Conservation (phyloP, 2,888 invertebrate species). For the Cosmorhoe ocellata region DNA sequence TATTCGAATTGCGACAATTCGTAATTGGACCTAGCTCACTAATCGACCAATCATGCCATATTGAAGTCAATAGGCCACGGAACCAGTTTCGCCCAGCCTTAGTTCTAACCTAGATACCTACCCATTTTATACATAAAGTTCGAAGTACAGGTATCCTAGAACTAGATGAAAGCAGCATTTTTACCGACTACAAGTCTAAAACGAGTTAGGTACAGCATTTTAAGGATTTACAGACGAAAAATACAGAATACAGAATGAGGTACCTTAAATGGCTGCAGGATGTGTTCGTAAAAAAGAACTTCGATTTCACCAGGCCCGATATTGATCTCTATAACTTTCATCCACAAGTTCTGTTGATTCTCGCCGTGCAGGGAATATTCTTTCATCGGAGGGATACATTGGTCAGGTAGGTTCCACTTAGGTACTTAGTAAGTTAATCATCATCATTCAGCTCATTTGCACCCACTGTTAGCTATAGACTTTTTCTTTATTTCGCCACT, state of each 20-base stretch:
- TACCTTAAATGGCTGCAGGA: slow-evolving; percentile 30
- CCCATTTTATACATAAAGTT: background rate
- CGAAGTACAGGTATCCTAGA: too few species aligned
- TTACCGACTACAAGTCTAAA: too few species aligned
- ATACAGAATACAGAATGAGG: slow-evolving; percentile 6
- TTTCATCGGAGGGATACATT: slow-evolving; percentile 45
- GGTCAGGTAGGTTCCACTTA: slow-evolving; percentile 42
- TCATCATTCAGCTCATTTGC: too few species aligned
- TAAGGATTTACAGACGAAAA: too few species aligned
- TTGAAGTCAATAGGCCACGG: background rate
- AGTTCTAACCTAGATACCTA: background rate
- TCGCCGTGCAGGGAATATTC: slow-evolving; percentile 56
- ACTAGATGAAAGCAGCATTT: background rate
- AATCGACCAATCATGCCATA: slow-evolving; percentile 34
- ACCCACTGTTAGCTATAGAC: too few species aligned
- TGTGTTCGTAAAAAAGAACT: slow-evolving; percentile 45
- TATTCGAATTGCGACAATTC: slow-evolving; percentile 9
- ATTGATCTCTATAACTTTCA: slow-evolving; percentile 55
- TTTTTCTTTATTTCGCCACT: too few species aligned
- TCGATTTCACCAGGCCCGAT: slow-evolving; percentile 46
- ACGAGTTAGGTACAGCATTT: too few species aligned
- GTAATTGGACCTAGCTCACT: slow-evolving; percentile 6
- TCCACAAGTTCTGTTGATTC: slow-evolving; percentile 51
- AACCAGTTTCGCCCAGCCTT: background rate
- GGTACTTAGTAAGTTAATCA: background rate